Percentiles rank a stretch among this genome's conserved stretches.
Evolutionary conservation across 2,797 vertebrate genomes (phyloP).

Genomic region (Otus scops): DNA sequence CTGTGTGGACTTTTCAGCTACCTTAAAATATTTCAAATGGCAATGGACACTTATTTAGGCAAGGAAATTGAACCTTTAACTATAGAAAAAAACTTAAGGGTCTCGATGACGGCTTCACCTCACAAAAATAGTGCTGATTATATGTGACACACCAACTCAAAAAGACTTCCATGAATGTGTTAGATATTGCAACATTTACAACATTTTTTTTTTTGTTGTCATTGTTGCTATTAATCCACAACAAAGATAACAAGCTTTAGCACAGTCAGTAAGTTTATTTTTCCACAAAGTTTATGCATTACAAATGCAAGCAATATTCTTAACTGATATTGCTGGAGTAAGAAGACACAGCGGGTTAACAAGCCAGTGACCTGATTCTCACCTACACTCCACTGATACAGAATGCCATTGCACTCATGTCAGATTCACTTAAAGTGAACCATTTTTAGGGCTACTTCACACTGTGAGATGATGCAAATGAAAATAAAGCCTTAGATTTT

Average conservation of each 20-base stretch:
- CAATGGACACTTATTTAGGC: neutral
- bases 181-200: neutral
- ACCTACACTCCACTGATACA: neutral
- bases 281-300: neutral
- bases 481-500: neutral
- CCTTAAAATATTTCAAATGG: neutral
- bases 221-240: neutral
- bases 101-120: neutral
- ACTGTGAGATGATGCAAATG: neutral
- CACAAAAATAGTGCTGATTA: neutral
- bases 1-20: neutral
- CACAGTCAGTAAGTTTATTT: neutral
- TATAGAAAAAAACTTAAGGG: neutral
- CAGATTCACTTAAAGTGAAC: neutral
- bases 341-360: neutral
- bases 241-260: neutral
- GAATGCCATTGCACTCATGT: neutral
- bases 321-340: neutral
- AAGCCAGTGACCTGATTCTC: neutral
- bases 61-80: neutral
- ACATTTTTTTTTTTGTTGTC: neutral
- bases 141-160: neutral
- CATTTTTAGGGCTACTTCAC: neutral
- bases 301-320: neutral
- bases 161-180: neutral